Conservation (phyloP, 2,888 invertebrate genomes). For the Stratiomys singularior region DNA sequence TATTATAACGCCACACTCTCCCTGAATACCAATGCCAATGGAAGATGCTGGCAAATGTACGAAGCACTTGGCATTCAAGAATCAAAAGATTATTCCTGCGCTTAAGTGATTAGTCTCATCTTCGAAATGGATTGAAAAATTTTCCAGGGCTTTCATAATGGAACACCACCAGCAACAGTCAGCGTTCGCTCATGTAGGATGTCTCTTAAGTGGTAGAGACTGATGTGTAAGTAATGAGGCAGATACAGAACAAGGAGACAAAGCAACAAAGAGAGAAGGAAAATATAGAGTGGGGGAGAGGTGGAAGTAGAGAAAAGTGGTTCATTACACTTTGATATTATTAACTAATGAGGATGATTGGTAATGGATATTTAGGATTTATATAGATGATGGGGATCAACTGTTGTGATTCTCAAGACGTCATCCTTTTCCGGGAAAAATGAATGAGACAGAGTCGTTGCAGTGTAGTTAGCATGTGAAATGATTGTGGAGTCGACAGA, state of each 20-base stretch:
- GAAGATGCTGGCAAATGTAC: slow-evolving; percentile 28
- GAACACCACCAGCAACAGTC: background rate
- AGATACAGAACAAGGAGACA: too few relatives aligned
- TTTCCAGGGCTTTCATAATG: slow-evolving; percentile 38
- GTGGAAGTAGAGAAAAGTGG: slow-evolving; percentile 7
- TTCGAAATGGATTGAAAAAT: slow-evolving; percentile 45
- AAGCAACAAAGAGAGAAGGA: too few relatives aligned
- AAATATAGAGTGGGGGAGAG: background rate
- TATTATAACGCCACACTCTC: slow-evolving; percentile 49
- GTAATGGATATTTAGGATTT: slow-evolving; percentile 41
- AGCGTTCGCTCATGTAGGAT: too few relatives aligned
- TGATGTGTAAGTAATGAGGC: background rate
- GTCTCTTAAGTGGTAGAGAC: background rate
- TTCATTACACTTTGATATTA: slow-evolving; percentile 43
- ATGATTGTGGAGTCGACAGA: too few relatives aligned
- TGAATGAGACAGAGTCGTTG: too few relatives aligned
- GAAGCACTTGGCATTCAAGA: slow-evolving; percentile 47
- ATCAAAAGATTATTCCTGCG: slow-evolving; percentile 51
- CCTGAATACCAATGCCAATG: slow-evolving; percentile 48
- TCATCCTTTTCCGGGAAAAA: background rate
- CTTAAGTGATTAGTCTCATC: slow-evolving; percentile 53
- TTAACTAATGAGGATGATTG: slow-evolving; percentile 44
- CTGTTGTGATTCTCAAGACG: background rate
- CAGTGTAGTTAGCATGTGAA: too few relatives aligned
- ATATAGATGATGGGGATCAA: slow-evolving; percentile 40